Conservation (phyloP, 2,888 invertebrate species). For the Limnephilus marmoratus region DNA sequence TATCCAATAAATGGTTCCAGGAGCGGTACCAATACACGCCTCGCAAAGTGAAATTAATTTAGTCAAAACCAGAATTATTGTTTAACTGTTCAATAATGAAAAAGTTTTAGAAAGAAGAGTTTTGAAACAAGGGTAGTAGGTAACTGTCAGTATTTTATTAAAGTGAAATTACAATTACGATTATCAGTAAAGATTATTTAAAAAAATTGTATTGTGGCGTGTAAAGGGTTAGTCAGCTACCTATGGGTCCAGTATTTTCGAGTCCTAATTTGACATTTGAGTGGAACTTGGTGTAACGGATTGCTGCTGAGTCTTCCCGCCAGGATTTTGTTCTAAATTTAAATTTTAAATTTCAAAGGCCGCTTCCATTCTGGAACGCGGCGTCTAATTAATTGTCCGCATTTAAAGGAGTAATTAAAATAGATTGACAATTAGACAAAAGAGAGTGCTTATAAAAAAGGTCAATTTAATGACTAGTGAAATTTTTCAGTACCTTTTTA, state of each 20-base stretch:
- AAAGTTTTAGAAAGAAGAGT: too few species aligned
- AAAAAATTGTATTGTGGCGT: neutral
- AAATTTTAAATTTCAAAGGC: slow-evolving; percentile 20
- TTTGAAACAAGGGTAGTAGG: too few species aligned
- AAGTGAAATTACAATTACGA: too few species aligned
- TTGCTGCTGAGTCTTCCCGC: slow-evolving; percentile 30
- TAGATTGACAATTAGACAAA: neutral
- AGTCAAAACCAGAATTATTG: too few species aligned
- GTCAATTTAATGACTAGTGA: neutral
- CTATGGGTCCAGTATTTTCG: slow-evolving; percentile 14
- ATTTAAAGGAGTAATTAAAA: slow-evolving; percentile 2
- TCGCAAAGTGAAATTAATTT: too few species aligned
- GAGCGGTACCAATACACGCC: too few species aligned
- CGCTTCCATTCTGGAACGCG: slow-evolving; percentile 16
- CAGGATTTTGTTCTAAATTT: slow-evolving; percentile 52
- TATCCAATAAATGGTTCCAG: too few species aligned
- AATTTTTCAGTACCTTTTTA: neutral
- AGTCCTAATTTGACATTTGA: slow-evolving; percentile 13
- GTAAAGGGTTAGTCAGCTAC: neutral
- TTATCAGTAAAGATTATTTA: neutral
- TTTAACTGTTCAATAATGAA: too few species aligned
- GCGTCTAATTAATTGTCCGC: neutral
- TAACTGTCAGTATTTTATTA: too few species aligned
- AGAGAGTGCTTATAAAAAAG: neutral
- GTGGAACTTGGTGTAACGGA: slow-evolving; percentile 14